Conservation (phyloP, 2,113 vertebrate genomes). For the Psophia crepitans region DNA sequence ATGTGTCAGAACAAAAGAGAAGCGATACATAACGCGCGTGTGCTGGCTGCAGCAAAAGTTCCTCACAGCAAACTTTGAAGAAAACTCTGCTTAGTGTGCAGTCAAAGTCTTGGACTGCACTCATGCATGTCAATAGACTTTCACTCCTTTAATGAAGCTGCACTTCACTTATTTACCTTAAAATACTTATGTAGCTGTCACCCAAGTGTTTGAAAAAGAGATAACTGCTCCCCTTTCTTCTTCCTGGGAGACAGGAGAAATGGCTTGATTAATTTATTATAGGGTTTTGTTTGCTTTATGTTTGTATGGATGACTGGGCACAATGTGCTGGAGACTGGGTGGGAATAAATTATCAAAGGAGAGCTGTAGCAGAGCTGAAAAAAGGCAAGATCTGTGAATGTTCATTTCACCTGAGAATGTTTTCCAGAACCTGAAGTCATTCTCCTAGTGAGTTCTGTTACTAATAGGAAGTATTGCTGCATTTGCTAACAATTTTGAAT, state of each 20-base stretch:
- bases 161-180: not conserved
- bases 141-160: conserved; percentile 3
- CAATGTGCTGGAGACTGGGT: not conserved
- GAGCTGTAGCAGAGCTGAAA: not conserved
- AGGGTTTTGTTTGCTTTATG: conserved; percentile 25
- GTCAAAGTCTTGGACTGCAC: not conserved
- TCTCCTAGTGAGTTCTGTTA: not conserved
- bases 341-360: conserved; percentile 48
- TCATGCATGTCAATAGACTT: not conserved
- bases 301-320: conserved; percentile 4
- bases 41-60: not conserved
- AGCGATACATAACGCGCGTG: not conserved
- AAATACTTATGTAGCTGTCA: conserved; percentile 12
- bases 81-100: not conserved
- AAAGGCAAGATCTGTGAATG: not conserved
- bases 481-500: not conserved
- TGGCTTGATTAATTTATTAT: conserved; percentile 50
- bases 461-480: not conserved
- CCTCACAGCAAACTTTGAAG: not conserved
- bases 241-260: conserved; percentile 21
- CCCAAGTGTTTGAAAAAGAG: conserved; percentile 18
- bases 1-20: not conserved
- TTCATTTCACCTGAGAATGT: not conserved
- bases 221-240: not conserved
- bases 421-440: not conserved